Evolutionary conservation across 2,797 vertebrate species (phyloP).

Genomic region (Paguma larvata): DNA sequence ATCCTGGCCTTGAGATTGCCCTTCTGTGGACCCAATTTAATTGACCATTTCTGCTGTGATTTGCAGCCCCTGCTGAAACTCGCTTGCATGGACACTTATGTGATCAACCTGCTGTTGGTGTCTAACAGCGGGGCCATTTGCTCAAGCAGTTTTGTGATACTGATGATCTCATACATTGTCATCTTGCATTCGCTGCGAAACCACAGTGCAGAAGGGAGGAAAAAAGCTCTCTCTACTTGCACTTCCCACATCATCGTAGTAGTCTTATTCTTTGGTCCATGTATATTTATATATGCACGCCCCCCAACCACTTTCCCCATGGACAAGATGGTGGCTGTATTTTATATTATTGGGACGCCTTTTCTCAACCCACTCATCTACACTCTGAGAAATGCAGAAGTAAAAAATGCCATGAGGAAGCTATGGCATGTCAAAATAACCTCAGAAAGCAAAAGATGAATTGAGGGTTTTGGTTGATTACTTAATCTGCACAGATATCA

Average conservation of each 20-base stretch:
- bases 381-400: not conserved
- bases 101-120: not conserved
- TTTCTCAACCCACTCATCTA: slow-evolving; percentile 44
- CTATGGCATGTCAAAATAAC: not conserved
- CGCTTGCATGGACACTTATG: slow-evolving; percentile 50
- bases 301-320: not conserved
- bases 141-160: not conserved
- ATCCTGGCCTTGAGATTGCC: not conserved
- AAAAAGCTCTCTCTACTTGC: slow-evolving; percentile 3
- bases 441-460: not conserved
- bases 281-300: slow-evolving; percentile 36
- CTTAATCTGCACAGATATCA: not conserved
- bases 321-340: not conserved
- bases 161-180: slow-evolving; percentile 22
- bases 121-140: not conserved
- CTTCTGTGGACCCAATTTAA: slow-evolving; percentile 56
- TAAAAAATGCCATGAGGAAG: slow-evolving; percentile 17
- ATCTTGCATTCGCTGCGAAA: slow-evolving; percentile 17
- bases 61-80: slow-evolving; percentile 63
- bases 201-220: slow-evolving; percentile 5
- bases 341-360: slow-evolving; percentile 6
- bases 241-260: slow-evolving; percentile 61
- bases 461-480: not conserved
- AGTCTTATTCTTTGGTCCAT: slow-evolving; percentile 57
- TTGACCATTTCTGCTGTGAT: slow-evolving; percentile 71